phyloP scores from a whole-genome alignment of 2,888 invertebrate species.

The Drosophila picticornis region DNA sequence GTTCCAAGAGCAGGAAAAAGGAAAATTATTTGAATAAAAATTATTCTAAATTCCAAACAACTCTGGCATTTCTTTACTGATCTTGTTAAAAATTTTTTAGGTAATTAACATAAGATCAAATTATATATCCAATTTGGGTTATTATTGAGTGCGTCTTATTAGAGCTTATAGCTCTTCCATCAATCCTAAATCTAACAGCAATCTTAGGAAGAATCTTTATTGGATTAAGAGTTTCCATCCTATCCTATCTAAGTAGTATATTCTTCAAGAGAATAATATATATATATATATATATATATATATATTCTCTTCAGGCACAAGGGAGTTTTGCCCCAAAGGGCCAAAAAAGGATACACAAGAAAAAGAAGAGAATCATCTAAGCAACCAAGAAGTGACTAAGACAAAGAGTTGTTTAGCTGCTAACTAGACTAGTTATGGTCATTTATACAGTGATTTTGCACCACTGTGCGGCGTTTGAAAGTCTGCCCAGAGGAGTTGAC shows the following conservation, averaged over 20 bases:
- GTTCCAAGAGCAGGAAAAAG: not conserved
- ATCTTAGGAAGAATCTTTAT: not conserved
- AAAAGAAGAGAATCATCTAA: not conserved
- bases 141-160: not conserved
- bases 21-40: not conserved
- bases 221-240: not conserved
- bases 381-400: not conserved
- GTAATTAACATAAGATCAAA: not conserved
- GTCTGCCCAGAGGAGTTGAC: constrained; percentile 42
- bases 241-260: too few species aligned
- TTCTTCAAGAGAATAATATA: not conserved
- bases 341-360: not conserved
- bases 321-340: not conserved
- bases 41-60: not conserved
- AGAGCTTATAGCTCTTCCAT: not conserved
- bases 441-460: not conserved
- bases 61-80: not conserved
- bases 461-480: constrained; percentile 62
- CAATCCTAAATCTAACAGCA: not conserved
- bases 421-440: not conserved
- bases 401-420: not conserved
- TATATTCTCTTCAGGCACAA: not conserved
- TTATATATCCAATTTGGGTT: not conserved
- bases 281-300: too few species aligned
- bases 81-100: not conserved